These are phyloP conservation scores for Clarias magur DNA, from an alignment of 2,113 vertebrate genomes.

Conservation along the genomic window DNA sequence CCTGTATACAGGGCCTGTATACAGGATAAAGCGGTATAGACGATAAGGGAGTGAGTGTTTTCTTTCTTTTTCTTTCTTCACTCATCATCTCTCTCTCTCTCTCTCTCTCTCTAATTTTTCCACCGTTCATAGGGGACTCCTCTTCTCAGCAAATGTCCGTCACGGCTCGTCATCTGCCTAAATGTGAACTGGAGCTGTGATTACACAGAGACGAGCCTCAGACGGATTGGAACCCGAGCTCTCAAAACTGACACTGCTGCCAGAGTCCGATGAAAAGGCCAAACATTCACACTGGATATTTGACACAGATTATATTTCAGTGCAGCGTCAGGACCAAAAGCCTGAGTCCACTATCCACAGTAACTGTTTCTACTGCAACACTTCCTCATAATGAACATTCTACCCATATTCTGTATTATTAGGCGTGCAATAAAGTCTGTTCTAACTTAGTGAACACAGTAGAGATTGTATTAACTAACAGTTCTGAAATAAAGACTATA, in stretches of 20 bases:
- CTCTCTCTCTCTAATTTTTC: constrained; percentile 55
- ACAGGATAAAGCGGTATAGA: no score
- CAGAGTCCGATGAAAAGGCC: constrained; percentile 62
- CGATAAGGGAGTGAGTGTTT: no score
- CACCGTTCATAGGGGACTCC: constrained; percentile 70
- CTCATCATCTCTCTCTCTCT: constrained; percentile 41
- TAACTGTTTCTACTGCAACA: neutral
- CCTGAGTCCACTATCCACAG: neutral
- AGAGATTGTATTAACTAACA: neutral
- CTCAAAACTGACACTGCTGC: constrained; percentile 39
- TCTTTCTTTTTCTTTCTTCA: neutral
- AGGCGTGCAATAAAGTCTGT: neutral
- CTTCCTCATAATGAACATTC: neutral
- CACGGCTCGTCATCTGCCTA: constrained; percentile 75
- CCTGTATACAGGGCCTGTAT: no score
- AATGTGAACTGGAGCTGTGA: constrained; percentile 75
- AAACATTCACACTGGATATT: constrained; percentile 44
- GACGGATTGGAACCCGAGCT: constrained; percentile 68
- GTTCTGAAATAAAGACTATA: neutral
- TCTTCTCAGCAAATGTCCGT: constrained; percentile 77
- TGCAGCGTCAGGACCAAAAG: neutral
- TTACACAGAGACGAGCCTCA: constrained; percentile 71
- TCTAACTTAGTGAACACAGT: neutral
- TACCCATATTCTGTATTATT: neutral
- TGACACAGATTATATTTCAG: neutral